phyloP scores from a whole-genome alignment of 2,797 vertebrate species.

The Microtus agrestis region DNA sequence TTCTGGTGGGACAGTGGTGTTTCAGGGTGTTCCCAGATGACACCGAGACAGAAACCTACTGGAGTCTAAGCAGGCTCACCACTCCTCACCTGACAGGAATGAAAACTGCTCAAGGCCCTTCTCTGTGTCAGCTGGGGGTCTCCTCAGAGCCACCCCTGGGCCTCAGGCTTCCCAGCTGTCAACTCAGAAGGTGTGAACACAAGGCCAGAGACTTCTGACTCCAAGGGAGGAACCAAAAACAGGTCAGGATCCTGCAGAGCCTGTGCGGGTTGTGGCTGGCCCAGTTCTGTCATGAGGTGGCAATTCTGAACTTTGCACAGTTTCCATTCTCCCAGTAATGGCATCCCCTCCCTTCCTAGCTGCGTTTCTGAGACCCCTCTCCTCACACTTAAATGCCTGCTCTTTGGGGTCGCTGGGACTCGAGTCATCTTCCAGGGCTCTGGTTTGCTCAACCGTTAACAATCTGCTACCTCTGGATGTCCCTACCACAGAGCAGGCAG shows the following conservation, averaged over 20 bases:
- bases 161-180: neutral
- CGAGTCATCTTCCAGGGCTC: neutral
- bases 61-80: neutral
- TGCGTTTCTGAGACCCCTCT: neutral
- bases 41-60: neutral
- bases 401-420: neutral
- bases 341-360: neutral
- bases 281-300: neutral
- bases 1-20: neutral
- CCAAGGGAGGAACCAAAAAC: constrained; percentile 5
- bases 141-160: neutral
- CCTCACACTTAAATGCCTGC: neutral
- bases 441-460: neutral
- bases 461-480: neutral
- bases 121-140: neutral
- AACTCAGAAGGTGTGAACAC: neutral
- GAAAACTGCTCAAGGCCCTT: neutral
- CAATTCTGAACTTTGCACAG: neutral
- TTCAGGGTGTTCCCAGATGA: neutral
- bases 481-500: neutral
- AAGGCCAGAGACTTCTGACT: neutral
- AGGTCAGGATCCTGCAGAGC: neutral
- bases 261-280: neutral
- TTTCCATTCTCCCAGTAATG: neutral
- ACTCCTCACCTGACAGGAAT: neutral